A percentile compares a stretch with the other conserved stretches of the same genome.
Evolutionary conservation across 37 sponge, comb jelly and placozoan species (phyloP).

Genomic region (Crambe crambe): DNA sequence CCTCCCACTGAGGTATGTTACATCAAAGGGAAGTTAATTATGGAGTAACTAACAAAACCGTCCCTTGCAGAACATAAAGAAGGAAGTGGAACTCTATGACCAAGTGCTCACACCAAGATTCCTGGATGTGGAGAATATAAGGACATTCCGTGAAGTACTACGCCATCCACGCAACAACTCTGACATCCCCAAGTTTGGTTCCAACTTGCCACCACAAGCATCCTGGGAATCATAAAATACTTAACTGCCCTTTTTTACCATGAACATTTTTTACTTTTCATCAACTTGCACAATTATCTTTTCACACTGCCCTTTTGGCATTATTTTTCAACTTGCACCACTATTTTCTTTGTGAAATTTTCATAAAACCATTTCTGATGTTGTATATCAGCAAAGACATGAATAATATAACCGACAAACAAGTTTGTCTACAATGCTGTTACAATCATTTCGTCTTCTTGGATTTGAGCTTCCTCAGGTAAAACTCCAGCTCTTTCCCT

Average conservation of each 20-base stretch:
- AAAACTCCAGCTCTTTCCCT: conserved; percentile 98
- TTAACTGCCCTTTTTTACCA: neutral
- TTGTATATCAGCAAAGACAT: neutral
- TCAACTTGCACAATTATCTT: neutral
- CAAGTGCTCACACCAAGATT: neutral
- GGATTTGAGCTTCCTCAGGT: conserved; percentile 85
- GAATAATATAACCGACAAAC: neutral
- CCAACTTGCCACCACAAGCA: neutral
- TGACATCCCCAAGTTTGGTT: neutral
- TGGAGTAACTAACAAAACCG: too few relatives aligned
- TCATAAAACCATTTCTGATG: neutral
- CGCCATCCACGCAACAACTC: neutral
- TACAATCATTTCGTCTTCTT: conserved; percentile 87
- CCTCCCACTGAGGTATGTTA: neutral
- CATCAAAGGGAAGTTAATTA: neutral
- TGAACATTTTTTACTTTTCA: neutral
- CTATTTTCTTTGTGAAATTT: neutral
- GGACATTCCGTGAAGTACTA: neutral
- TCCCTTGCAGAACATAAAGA: neutral
- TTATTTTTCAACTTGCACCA: too few relatives aligned
- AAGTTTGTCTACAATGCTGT: neutral
- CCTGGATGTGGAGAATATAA: neutral
- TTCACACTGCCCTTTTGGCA: neutral
- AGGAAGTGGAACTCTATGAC: neutral
- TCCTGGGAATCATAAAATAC: neutral